Evolutionary conservation across 2,888 invertebrate species (phyloP).

Genomic region (Tetheella fluctuosa): DNA sequence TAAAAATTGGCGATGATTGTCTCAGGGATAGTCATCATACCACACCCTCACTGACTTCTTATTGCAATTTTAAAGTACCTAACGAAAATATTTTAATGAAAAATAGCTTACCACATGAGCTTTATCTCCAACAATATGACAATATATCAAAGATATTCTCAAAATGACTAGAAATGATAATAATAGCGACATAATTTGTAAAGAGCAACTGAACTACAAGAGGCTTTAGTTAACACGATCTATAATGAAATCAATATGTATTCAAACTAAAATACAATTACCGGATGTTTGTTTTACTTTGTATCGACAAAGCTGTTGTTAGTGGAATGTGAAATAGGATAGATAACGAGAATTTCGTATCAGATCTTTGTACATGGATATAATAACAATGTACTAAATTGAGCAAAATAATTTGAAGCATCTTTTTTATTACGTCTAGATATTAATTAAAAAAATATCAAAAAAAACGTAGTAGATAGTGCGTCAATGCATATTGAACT

Average conservation of each 20-base stretch:
- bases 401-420: too few relatives aligned
- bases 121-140: slow-evolving; percentile 63
- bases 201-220: not conserved
- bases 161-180: slow-evolving; percentile 28
- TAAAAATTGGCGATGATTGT: too few relatives aligned
- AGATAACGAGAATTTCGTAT: not conserved
- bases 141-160: slow-evolving; percentile 30
- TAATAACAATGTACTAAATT: too few relatives aligned
- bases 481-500: not conserved
- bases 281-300: slow-evolving; percentile 32
- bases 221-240: not conserved
- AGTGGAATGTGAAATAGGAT: not conserved
- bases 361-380: too few relatives aligned
- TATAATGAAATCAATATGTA: not conserved
- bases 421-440: not conserved
- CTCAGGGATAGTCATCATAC: too few relatives aligned
- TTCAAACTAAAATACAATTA: slow-evolving; percentile 25
- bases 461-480: not conserved
- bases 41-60: too few relatives aligned
- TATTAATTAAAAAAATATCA: too few relatives aligned
- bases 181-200: not conserved
- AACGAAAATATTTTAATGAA: too few relatives aligned
- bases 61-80: too few relatives aligned
- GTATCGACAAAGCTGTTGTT: not conserved
- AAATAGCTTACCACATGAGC: slow-evolving; percentile 56